Evolutionary conservation across 37 sponge, comb jelly and placozoan genomes (phyloP), one percentile per base, ranked within the genome.

Genomic region (Hexactinellida sp.): DNA sequence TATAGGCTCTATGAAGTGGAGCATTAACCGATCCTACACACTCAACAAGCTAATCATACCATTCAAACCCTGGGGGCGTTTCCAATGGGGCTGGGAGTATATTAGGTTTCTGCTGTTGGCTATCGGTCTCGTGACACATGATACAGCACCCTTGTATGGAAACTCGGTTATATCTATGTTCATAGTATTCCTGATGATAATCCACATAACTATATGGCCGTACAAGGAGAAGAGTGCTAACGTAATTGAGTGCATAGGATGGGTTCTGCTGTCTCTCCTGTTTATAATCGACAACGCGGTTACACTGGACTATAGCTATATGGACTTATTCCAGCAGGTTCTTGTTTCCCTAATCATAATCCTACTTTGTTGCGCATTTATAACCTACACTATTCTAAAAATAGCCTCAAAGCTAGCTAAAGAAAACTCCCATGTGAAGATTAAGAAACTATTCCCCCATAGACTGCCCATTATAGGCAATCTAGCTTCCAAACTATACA

Each of bases 221-320:
- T 63, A 63, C 76, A 63, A 63, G 30, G 76, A 63, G 76, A 25
- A 23, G 76, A 63, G 76, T n/a, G 21, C 76, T n/a, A 63, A 63
- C 76, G 13, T 63, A 63, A 63, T 63, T 7, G 76, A 63, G 76
- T 63, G 76, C 30, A 63, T 63, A 21, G 76, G 76, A n/a, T 63
- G 76, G 76, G 13, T 63, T 23, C 34, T 63, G 13, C 30, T 63
- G 5, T 63, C 76, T 7, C 34, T 63, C 3, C 3, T 63, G 28
- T 63, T 63, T n/a, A 63, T 63, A 3, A 63, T 63, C 5, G 30
- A 63, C 30, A 10, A 63, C 30, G 30, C 1, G 13, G 76, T 63
- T 25, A 25, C 76, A 63, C 21, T 63, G 34, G 34, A 63, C 5
- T n/a, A 10, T 63, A n/a, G 76, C 34, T 47, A 47, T 16, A 3